Percentiles rank a stretch among this genome's conserved stretches.
These are phyloP conservation scores for Pseudomyrmex pallidus DNA, from an alignment of 1,140 invertebrate species.

Conservation along the genomic window DNA sequence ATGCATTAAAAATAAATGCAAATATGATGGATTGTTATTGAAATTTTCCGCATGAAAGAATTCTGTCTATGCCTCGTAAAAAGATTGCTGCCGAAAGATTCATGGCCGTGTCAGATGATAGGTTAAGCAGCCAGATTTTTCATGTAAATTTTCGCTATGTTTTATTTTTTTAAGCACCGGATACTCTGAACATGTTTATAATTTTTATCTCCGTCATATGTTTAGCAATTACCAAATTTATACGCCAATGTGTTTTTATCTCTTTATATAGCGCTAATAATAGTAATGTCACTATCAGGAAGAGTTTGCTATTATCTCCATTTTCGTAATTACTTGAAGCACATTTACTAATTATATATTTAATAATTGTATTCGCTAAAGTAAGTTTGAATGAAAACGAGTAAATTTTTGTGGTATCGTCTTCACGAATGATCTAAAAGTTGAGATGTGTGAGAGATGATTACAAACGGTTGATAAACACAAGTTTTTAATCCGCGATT, in stretches of 20 bases:
- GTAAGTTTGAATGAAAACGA: too few relatives aligned
- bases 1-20: conserved; percentile 34
- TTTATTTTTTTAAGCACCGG: conserved; percentile 17
- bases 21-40: conserved; percentile 48
- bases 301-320: too few relatives aligned
- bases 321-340: too few relatives aligned
- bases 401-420: too few relatives aligned
- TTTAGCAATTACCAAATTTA: background rate
- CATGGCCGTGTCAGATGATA: conserved; percentile 55
- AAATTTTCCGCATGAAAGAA: conserved; percentile 7
- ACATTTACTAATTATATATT: too few relatives aligned
- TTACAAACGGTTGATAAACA: too few relatives aligned
- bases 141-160: conserved; percentile 48
- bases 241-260: background rate
- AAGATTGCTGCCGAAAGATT: conserved; percentile 52
- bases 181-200: conserved; percentile 2
- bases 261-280: background rate
- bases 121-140: conserved; percentile 59
- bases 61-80: conserved; percentile 11
- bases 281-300: background rate
- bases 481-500: too few relatives aligned
- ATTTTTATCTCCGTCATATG: conserved; percentile 23
- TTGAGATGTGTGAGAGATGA: too few relatives aligned
- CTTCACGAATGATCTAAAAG: too few relatives aligned
- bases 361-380: too few relatives aligned